phyloP scores from a whole-genome alignment of 2,113 vertebrate species.

The Emydocephalus ijimae region DNA sequence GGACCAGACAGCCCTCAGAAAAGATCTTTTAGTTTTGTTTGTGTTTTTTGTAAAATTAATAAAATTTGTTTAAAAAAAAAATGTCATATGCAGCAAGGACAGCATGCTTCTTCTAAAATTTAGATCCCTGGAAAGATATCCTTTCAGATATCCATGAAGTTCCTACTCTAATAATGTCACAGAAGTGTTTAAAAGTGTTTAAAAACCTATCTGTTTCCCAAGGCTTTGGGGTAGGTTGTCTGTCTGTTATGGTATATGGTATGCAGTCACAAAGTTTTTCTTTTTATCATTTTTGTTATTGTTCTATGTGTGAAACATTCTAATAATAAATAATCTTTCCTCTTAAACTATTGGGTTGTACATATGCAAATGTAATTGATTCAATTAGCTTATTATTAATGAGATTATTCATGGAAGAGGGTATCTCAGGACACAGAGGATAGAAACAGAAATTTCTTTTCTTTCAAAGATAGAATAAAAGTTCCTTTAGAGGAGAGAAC shows the following conservation, averaged over 20 bases:
- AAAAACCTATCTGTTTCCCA: neutral
- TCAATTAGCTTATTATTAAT: neutral
- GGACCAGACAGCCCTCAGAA: too few relatives aligned
- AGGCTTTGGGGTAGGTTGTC: neutral
- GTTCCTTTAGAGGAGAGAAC: neutral
- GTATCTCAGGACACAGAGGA: neutral
- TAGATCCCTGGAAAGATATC: neutral
- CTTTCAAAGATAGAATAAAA: neutral
- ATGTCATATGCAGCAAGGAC: too few relatives aligned
- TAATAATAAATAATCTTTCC: neutral
- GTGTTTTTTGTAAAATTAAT: too few relatives aligned
- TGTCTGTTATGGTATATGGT: neutral
- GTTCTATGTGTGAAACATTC: neutral
- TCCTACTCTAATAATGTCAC: neutral
- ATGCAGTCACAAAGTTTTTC: neutral
- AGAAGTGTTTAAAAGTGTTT: neutral
- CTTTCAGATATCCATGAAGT: neutral
- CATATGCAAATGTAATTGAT: neutral
- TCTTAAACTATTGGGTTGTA: neutral
- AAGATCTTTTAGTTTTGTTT: too few relatives aligned
- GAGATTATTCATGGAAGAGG: neutral
- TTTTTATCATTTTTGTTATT: neutral
- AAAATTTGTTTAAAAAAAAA: too few relatives aligned
- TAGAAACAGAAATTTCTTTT: neutral
- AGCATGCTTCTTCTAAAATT: neutral